These are phyloP conservation scores for Caenorhabditis drosophilae DNA, from an alignment of 2,888 invertebrate species.

Conservation along the genomic window DNA sequence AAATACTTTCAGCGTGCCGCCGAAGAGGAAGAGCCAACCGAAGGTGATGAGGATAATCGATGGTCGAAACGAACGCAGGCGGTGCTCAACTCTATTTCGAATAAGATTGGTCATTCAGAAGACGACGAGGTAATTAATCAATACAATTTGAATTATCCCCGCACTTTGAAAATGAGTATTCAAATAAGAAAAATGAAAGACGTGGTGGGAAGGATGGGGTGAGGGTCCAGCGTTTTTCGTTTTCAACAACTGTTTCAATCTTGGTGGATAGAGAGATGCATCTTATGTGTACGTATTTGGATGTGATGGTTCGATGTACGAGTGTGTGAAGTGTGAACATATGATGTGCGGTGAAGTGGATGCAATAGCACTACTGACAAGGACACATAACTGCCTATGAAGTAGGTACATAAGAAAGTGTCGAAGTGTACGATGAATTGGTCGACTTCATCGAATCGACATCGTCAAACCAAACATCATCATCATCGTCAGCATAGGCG, in stretches of 20 bases:
- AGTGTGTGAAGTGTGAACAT: constrained; percentile 42
- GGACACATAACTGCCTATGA: constrained; percentile 45
- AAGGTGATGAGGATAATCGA: constrained; percentile 54
- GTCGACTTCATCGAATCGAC: neutral
- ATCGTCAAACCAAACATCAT: too few species aligned
- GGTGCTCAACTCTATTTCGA: constrained; percentile 56
- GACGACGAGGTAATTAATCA: constrained; percentile 48
- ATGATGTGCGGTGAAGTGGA: constrained; percentile 46
- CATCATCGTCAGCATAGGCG: too few species aligned
- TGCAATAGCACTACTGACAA: constrained; percentile 47
- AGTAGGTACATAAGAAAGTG: constrained; percentile 41
- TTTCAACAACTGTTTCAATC: constrained; percentile 31
- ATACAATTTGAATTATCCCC: too few species aligned
- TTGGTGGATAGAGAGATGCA: constrained; percentile 13
- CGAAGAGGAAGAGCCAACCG: constrained; percentile 26
- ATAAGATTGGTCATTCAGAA: constrained; percentile 46
- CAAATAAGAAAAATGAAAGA: too few species aligned
- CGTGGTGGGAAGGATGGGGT: too few species aligned
- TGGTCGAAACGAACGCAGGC: constrained; percentile 63
- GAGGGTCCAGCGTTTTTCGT: too few species aligned
- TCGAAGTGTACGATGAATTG: constrained; percentile 6
- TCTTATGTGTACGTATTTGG: too few species aligned
- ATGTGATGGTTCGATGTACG: neutral
- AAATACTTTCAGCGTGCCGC: constrained; percentile 2
- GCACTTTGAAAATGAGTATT: too few species aligned